Evolutionary conservation across 2,797 vertebrate genomes (phyloP).

Genomic region (Serranus cabrilla): DNA sequence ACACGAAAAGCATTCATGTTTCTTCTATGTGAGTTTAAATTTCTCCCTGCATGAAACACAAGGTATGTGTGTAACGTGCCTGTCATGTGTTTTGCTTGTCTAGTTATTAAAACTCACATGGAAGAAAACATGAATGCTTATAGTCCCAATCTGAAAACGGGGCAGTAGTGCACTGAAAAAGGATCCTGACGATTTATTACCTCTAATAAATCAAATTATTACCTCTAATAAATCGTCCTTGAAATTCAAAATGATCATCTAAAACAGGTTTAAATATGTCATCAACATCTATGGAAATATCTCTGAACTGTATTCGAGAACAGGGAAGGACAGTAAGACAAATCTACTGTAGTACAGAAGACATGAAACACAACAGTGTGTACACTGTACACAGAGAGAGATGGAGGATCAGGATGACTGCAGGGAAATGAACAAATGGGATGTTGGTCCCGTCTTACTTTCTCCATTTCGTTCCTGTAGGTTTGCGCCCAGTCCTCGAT

Average conservation of each 20-base stretch:
- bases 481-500: constrained; percentile 92
- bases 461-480: constrained; percentile 94
- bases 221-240: too few species aligned
- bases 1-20: too few species aligned
- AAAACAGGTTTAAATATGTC: background rate
- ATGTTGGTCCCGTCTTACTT: constrained; percentile 78
- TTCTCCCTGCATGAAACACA: too few species aligned
- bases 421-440: background rate
- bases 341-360: background rate
- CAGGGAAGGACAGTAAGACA: background rate
- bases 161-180: too few species aligned
- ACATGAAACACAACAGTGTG: background rate
- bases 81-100: too few species aligned
- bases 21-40: too few species aligned
- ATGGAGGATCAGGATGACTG: background rate
- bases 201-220: too few species aligned
- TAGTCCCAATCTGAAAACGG: too few species aligned
- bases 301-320: background rate
- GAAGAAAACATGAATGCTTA: too few species aligned
- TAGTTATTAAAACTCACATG: too few species aligned
- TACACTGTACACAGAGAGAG: background rate
- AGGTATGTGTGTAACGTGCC: too few species aligned
- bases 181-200: too few species aligned
- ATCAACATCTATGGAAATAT: background rate
- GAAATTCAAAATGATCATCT: background rate